phyloP scores from a whole-genome alignment of 1,140 invertebrate species.

The Diorhabda sublineata region DNA sequence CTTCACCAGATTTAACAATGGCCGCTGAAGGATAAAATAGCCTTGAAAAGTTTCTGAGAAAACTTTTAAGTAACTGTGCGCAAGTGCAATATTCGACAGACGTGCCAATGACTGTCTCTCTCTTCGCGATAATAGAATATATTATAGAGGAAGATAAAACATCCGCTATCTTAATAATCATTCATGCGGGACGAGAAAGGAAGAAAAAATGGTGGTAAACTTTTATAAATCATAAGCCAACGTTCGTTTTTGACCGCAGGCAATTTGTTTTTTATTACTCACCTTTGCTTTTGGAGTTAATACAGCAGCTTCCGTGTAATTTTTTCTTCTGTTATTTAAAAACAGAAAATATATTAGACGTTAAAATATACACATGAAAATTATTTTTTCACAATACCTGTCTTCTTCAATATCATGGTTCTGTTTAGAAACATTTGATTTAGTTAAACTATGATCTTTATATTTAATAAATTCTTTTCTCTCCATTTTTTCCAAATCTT shows the following conservation, averaged over 20 bases:
- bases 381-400: not conserved
- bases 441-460: constrained; percentile 20
- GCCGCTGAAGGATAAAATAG: constrained; percentile 44
- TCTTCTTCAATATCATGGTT: not conserved
- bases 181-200: constrained; percentile 32
- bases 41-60: constrained; percentile 46
- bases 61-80: constrained; percentile 43
- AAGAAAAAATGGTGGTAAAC: constrained; percentile 38
- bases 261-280: constrained; percentile 20
- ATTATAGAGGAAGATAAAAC: constrained; percentile 5
- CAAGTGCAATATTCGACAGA: constrained; percentile 26
- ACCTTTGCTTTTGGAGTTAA: constrained; percentile 17
- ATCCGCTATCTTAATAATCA: constrained; percentile 13
- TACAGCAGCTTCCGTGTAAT: constrained; percentile 8
- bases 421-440: constrained; percentile 26
- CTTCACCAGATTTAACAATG: constrained; percentile 45
- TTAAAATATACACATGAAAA: no score
- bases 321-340: constrained; percentile 12
- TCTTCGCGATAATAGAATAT: constrained; percentile 5
- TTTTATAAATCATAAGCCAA: constrained; percentile 27
- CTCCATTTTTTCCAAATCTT: constrained; percentile 56
- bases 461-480: constrained; percentile 57
- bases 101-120: constrained; percentile 19
- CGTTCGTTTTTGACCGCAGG: constrained; percentile 21
- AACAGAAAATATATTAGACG: constrained; percentile 8